A percentile compares a stretch with the other conserved stretches of the same genome.
Evolutionary conservation across 2,113 vertebrate species (phyloP).

Genomic region (Ariopsis seemanni): DNA sequence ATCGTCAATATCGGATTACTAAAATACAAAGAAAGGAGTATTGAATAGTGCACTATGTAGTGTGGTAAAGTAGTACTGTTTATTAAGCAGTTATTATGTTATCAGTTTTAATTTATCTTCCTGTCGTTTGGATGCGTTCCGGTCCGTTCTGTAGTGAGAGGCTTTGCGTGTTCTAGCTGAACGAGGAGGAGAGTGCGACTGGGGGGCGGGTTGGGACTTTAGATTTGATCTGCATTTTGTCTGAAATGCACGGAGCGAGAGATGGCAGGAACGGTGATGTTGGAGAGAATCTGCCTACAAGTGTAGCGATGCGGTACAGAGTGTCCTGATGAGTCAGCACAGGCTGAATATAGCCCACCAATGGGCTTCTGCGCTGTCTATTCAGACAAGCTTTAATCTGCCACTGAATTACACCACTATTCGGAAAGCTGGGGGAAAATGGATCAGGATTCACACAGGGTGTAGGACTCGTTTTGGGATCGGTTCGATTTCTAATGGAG

Average conservation of each 20-base stretch:
- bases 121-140: not conserved
- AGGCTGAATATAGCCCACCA: conserved; percentile 72
- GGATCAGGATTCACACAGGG: not conserved
- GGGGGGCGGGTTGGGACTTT: not conserved
- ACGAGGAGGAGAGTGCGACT: not conserved
- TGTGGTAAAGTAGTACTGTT: not conserved
- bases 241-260: conserved; percentile 29
- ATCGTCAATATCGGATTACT: not conserved
- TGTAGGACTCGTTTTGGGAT: not conserved
- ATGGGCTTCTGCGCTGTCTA: conserved; percentile 39
- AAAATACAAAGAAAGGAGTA: not conserved
- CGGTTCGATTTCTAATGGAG: not conserved
- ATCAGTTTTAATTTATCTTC: not conserved
- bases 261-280: conserved; percentile 54
- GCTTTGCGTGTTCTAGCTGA: not conserved
- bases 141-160: not conserved
- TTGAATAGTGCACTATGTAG: not conserved
- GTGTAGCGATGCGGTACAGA: conserved; percentile 75
- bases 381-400: conserved; percentile 39
- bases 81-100: not conserved
- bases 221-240: conserved; percentile 34
- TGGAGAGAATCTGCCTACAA: conserved; percentile 71
- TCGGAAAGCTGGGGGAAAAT: not conserved
- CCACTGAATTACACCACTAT: conserved; percentile 28
- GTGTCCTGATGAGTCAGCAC: conserved; percentile 78